These are phyloP conservation scores for Erebia palarica DNA, from an alignment of 2,888 invertebrate genomes.

Conservation along the genomic window DNA sequence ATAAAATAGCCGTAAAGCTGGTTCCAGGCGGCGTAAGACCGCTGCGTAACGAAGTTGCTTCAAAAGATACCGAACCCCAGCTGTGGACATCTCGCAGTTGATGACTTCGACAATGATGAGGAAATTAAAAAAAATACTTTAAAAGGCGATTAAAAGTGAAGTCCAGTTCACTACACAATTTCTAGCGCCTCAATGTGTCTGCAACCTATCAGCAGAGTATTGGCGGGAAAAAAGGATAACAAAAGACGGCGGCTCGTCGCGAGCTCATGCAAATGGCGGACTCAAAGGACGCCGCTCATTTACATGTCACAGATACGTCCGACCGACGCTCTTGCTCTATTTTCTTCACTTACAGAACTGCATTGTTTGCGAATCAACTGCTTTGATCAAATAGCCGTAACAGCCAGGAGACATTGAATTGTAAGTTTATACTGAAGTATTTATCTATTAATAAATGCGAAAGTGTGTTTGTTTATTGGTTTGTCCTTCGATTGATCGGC, in stretches of 20 bases:
- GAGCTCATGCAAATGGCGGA: slow-evolving; percentile 76
- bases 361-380: slow-evolving; percentile 43
- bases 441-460: too few relatives aligned
- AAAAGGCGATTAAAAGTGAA: too few relatives aligned
- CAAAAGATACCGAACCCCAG: too few relatives aligned
- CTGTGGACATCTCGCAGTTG: too few relatives aligned
- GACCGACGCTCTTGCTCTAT: slow-evolving; percentile 70
- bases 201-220: slow-evolving; percentile 44
- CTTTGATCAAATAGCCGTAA: slow-evolving; percentile 31
- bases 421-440: too few relatives aligned
- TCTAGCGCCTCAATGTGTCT: slow-evolving; percentile 18
- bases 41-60: too few relatives aligned
- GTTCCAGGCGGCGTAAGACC: too few relatives aligned
- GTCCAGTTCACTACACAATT: not conserved
- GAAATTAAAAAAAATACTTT: too few relatives aligned
- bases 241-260: slow-evolving; percentile 71
- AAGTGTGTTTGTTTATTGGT: too few relatives aligned
- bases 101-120: too few relatives aligned
- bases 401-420: not conserved
- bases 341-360: slow-evolving; percentile 52
- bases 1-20: too few relatives aligned
- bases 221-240: slow-evolving; percentile 60
- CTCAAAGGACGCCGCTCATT: slow-evolving; percentile 76
- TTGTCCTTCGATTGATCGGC: too few relatives aligned
- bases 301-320: slow-evolving; percentile 70